Evolutionary conservation across 2,113 vertebrate genomes (phyloP).

Genomic region (Mus musculus): GRCm39 chr3:134800001-134800500

Average conservation of each 20-base stretch:
- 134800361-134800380: not conserved
- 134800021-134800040: not conserved
- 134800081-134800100: not conserved
- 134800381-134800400: not conserved
- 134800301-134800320: not conserved
- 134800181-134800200: not conserved
- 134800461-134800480: not conserved
- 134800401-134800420: not conserved
- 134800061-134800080: not conserved
- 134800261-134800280: not conserved
- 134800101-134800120: not conserved
- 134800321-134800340: not conserved
- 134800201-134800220: not conserved
- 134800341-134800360: not conserved
- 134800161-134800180: not conserved
- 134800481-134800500: not conserved
- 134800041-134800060: constrained; percentile 5
- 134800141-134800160: not conserved
- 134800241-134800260: not conserved
- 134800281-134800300: not conserved
- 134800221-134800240: not conserved
- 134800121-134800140: not conserved
- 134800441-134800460: not conserved
- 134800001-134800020: constrained; percentile 16
- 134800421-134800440: not conserved